Evolutionary conservation across 2,888 invertebrate genomes (phyloP).

Genomic region (Desoria tigrina): DNA sequence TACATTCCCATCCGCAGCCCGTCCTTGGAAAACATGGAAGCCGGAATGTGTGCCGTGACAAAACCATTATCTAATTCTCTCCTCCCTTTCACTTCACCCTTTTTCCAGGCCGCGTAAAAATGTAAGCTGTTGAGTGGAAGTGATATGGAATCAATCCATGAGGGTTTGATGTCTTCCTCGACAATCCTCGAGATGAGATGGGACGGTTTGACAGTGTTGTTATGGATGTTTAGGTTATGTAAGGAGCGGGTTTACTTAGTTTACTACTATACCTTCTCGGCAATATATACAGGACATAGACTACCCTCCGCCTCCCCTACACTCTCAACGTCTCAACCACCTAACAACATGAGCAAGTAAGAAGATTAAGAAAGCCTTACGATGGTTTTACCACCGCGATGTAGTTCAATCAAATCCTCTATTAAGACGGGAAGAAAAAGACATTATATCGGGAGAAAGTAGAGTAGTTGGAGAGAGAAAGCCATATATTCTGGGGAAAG

Average conservation of each 20-base stretch:
- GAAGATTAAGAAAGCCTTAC: constrained; percentile 12
- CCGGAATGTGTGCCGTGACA: too few species aligned
- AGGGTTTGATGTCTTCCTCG: too few species aligned
- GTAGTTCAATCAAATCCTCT: constrained; percentile 1
- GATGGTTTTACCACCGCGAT: constrained; percentile 1
- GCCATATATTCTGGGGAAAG: background rate
- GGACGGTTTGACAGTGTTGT: too few species aligned
- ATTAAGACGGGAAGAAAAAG: background rate
- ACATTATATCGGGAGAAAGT: constrained; percentile 3
- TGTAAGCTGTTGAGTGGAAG: too few species aligned
- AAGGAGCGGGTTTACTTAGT: background rate
- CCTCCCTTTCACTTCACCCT: too few species aligned
- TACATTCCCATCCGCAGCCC: too few species aligned
- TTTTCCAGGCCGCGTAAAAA: too few species aligned
- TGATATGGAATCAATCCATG: too few species aligned
- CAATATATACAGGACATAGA: background rate
- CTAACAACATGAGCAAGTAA: background rate
- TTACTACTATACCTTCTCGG: background rate
- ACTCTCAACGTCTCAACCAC: background rate
- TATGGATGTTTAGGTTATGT: background rate
- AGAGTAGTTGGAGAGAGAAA: background rate
- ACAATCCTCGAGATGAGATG: too few species aligned
- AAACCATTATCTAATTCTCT: too few species aligned
- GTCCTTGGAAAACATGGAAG: too few species aligned
- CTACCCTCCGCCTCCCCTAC: background rate